phyloP scores from a whole-genome alignment of 2,888 invertebrate species.

The Drosophila putrida region DNA sequence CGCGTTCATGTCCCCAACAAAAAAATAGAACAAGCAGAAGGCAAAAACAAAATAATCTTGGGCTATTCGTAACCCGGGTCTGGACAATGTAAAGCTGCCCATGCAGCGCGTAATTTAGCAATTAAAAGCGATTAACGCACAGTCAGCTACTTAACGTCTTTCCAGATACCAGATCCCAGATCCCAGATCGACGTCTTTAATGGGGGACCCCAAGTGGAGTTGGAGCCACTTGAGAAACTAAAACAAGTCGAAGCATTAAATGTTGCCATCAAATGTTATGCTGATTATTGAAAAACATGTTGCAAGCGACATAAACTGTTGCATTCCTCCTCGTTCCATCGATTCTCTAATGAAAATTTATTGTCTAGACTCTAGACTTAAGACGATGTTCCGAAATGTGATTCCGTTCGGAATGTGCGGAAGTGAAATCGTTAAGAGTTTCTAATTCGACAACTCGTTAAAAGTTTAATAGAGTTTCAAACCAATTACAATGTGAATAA shows the following conservation, averaged over 20 bases:
- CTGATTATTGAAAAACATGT: slow-evolving; percentile 49
- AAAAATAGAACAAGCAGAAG: slow-evolving; percentile 8
- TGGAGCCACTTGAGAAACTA: slow-evolving; percentile 11
- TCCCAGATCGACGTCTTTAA: slow-evolving; percentile 30
- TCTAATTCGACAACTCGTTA: slow-evolving; percentile 1
- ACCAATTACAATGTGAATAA: neutral
- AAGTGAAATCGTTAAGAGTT: slow-evolving; percentile 13
- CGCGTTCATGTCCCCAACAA: slow-evolving; percentile 48
- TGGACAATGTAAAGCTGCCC: slow-evolving; percentile 39
- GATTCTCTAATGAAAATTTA: slow-evolving; percentile 40
- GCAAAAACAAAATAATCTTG: neutral
- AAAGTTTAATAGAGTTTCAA: neutral
- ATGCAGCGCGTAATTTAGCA: slow-evolving; percentile 79
- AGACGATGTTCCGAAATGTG: neutral
- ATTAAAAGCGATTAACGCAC: slow-evolving; percentile 80
- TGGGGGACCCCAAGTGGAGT: slow-evolving; percentile 7
- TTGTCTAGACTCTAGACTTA: neutral
- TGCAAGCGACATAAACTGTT: slow-evolving; percentile 21
- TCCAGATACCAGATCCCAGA: slow-evolving; percentile 17
- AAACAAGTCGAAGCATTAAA: slow-evolving; percentile 29
- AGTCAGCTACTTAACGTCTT: slow-evolving; percentile 63
- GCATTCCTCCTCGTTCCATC: neutral
- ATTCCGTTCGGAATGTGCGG: slow-evolving; percentile 6
- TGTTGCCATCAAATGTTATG: slow-evolving; percentile 61
- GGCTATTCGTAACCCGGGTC: neutral